Conservation (phyloP, 1,140 invertebrate genomes). For the Archivesica marissinica region DNA sequence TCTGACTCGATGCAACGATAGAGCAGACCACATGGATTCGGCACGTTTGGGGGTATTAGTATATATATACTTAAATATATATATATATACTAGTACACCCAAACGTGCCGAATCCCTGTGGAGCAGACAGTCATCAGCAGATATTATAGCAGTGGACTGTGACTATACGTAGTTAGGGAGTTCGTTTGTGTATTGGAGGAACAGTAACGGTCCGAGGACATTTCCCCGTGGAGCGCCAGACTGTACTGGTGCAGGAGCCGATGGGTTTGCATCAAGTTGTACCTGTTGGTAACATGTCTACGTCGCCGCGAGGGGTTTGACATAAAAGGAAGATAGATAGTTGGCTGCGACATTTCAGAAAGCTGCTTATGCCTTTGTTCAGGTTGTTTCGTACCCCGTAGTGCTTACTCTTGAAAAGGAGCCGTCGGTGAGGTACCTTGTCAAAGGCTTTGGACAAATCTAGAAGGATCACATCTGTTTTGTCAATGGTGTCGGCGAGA, state of each 20-base stretch:
- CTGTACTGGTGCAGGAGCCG: constrained; percentile 27
- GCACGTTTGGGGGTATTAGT: too few species aligned
- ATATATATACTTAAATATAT: too few species aligned
- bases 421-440: constrained; percentile 27
- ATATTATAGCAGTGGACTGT: too few species aligned
- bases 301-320: too few species aligned
- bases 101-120: too few species aligned
- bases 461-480: constrained; percentile 11
- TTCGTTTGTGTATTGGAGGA: background rate
- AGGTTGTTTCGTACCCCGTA: constrained; percentile 22
- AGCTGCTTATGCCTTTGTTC: constrained; percentile 33
- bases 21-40: too few species aligned
- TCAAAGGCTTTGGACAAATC: constrained; percentile 50
- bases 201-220: constrained; percentile 56
- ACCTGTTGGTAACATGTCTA: constrained; percentile 52
- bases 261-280: background rate
- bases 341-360: constrained; percentile 16
- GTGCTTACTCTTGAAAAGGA: constrained; percentile 5
- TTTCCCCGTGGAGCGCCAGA: constrained; percentile 51
- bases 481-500: constrained; percentile 26
- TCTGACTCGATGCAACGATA: constrained; percentile 22
- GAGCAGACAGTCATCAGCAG: too few species aligned
- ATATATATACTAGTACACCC: too few species aligned
- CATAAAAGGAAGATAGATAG: too few species aligned
- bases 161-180: background rate